Evolutionary conservation across 2,888 invertebrate species (phyloP), one percentile per base, ranked within the genome.

Genomic region (Leucophenga maculata): DNA sequence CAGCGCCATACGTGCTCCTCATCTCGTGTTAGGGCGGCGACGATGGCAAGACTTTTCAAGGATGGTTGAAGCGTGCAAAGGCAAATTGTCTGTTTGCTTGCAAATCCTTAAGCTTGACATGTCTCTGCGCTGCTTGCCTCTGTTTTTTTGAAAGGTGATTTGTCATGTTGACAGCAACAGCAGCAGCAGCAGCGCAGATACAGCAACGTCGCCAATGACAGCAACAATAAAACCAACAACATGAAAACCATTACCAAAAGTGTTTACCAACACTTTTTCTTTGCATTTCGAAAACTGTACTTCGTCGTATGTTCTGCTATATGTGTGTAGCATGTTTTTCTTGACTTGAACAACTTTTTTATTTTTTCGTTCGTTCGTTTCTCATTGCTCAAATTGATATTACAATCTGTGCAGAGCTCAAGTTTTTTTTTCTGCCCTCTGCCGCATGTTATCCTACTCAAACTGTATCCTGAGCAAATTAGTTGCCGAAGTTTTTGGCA

Each of bases 101-200:
- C 48, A 48, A 64, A 64, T 64, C 62, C 62, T 64, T 64, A 48
- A 64, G 62, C 62, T 64, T 64, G 62, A 64, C 62, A 46, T 64
- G 62, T 48, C 39, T 9, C 18, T 50, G 50, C n/a, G 50, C 8
- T 50, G 50, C 57, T n/a, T 57, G 48, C 62, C 60, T 46, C 46
- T 20, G 22, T 26, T 22, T 46, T 64, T 64, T 22, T 22, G 22
- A 64, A 48, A 46, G 46, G 62, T 64, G 62, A 64, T 64, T 64
- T 64, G 62, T 64, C 62, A 64, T 46, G 62, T 46, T 64, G 62
- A 64, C 62, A 46, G 62, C 48, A 48, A n/a, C 22, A 57, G 22
- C 26, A 57, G 14, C n/a, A 39, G 39, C 8, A 39, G 39, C 3
- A 39, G 18, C 55, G 39, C 39, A 39, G 39, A 32, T 32, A 32